Conservation (phyloP, 2,888 invertebrate species). For the Tipula lateralis region DNA sequence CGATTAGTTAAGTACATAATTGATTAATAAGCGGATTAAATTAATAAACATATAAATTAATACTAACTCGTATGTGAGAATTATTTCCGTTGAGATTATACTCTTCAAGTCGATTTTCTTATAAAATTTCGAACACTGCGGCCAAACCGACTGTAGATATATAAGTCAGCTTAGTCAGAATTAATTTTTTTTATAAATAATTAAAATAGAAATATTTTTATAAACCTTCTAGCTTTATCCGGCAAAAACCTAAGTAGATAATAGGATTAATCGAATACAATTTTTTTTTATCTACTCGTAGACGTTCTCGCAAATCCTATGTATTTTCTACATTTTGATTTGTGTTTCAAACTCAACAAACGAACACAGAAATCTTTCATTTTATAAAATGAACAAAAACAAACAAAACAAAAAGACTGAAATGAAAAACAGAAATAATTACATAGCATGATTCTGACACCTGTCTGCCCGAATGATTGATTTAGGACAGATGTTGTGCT, state of each 20-base stretch:
- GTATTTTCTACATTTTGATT: not conserved
- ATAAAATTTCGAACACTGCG: no score
- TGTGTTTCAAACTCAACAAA: not conserved
- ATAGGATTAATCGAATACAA: not conserved
- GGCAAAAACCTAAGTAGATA: not conserved
- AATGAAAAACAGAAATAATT: constrained; percentile 7
- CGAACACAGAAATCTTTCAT: not conserved
- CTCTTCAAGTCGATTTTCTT: no score
- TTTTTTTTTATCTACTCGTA: not conserved
- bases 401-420: not conserved
- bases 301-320: not conserved
- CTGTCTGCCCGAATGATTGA: not conserved
- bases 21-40: no score
- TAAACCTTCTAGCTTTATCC: not conserved
- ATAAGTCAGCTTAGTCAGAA: no score
- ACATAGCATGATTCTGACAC: constrained; percentile 19
- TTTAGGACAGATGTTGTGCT: constrained; percentile 3
- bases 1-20: no score
- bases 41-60: no score
- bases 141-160: no score
- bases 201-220: not conserved
- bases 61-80: no score
- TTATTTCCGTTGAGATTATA: no score
- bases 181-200: not conserved
- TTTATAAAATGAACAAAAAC: no score